phyloP scores from a whole-genome alignment of 2,888 invertebrate species.

The Sinopyrophorus schimmeli region DNA sequence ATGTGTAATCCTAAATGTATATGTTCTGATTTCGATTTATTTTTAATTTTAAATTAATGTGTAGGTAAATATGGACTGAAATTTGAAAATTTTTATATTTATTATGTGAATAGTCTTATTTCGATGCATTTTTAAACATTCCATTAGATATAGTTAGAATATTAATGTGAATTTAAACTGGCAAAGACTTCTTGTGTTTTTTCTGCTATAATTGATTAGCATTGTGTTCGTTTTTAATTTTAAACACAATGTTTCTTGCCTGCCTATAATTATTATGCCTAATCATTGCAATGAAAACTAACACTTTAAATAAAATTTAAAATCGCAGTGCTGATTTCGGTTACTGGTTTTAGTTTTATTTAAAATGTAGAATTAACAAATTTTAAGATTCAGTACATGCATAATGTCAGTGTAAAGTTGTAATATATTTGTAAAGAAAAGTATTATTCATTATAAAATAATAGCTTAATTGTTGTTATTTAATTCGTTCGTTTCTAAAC shows the following conservation, averaged over 20 bases:
- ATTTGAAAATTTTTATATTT: slow-evolving; percentile 33
- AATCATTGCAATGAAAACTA: too few relatives aligned
- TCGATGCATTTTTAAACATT: slow-evolving; percentile 20
- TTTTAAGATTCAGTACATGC: slow-evolving; percentile 42
- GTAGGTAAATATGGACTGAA: slow-evolving; percentile 37
- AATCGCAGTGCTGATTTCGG: slow-evolving; percentile 1
- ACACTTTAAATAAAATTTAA: slow-evolving; percentile 18
- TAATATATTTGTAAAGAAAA: slow-evolving; percentile 56
- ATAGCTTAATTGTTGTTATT: slow-evolving; percentile 21
- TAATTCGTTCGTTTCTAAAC: too few relatives aligned
- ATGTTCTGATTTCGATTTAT: slow-evolving; percentile 27
- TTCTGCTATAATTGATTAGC: slow-evolving; percentile 21
- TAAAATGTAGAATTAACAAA: slow-evolving; percentile 13
- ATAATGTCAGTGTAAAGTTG: slow-evolving; percentile 54
- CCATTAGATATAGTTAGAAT: slow-evolving; percentile 29
- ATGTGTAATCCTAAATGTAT: slow-evolving; percentile 40
- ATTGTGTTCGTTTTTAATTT: slow-evolving; percentile 16
- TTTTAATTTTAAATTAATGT: slow-evolving; percentile 27
- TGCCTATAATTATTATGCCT: slow-evolving; percentile 27
- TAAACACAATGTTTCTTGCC: slow-evolving; percentile 15
- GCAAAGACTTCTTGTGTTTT: slow-evolving; percentile 19
- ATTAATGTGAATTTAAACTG: slow-evolving; percentile 27
- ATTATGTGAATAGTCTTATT: slow-evolving; percentile 16
- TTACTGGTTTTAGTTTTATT: slow-evolving; percentile 12
- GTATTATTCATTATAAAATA: slow-evolving; percentile 41